Evolutionary conservation across 2,113 vertebrate genomes (phyloP).

Genomic region (Balaenoptera acutorostrata): DNA sequence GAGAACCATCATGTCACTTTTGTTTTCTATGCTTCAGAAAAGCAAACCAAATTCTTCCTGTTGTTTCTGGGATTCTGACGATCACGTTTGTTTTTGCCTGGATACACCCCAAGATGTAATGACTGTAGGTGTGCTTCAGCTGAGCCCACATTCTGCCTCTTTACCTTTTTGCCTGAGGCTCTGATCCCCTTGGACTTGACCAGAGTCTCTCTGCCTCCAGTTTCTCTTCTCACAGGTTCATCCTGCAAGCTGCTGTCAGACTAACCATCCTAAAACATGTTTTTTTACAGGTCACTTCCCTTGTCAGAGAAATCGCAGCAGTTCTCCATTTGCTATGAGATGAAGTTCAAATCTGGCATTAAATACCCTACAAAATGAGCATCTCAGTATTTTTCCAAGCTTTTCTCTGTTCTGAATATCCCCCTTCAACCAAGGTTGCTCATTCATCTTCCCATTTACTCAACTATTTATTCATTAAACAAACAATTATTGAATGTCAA

Average conservation of each 20-base stretch:
- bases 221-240: not conserved
- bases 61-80: not conserved
- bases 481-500: not conserved
- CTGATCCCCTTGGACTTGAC: not conserved
- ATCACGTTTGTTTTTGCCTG: not conserved
- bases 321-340: not conserved
- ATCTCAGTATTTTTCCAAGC: not conserved
- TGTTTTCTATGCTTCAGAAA: not conserved
- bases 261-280: not conserved
- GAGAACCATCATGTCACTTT: not conserved
- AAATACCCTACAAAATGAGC: not conserved
- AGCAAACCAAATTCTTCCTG: not conserved
- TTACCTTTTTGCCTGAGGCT: not conserved
- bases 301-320: not conserved
- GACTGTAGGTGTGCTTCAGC: not conserved
- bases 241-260: not conserved
- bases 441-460: not conserved
- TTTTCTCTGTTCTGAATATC: not conserved
- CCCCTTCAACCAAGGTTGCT: not conserved
- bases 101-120: not conserved
- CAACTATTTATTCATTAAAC: not conserved
- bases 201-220: not conserved
- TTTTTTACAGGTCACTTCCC: not conserved
- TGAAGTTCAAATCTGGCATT: not conserved
- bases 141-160: not conserved